A percentile compares a stretch with the other conserved stretches of the same genome.
Conservation (phyloP, 92 coral and sea anemone genomes). For the Porites cylindrica region DNA sequence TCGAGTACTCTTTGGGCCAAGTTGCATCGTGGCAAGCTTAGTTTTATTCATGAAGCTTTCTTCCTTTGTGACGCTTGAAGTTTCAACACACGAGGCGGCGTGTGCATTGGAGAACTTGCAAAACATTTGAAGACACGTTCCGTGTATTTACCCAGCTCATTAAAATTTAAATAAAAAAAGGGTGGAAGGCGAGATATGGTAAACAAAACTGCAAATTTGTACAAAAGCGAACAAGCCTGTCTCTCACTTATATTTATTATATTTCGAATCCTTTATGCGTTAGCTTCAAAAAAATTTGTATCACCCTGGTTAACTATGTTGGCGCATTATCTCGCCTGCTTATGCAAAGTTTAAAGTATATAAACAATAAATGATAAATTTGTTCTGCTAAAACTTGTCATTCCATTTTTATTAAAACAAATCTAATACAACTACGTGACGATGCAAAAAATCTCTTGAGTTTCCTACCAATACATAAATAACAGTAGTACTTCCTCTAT, state of each 20-base stretch:
- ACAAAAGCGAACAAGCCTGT: not conserved
- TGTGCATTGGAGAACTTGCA: constrained; percentile 14
- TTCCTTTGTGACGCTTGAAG: not conserved
- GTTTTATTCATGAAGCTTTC: not conserved
- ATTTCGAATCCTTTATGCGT: not conserved
- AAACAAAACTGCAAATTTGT: constrained; percentile 33
- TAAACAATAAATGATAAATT: constrained; percentile 18
- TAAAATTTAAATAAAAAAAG: constrained; percentile 86
- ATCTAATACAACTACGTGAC: constrained; percentile 61
- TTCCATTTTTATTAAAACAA: constrained; percentile 90
- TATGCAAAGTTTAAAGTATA: constrained; percentile 1
- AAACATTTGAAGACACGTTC: constrained; percentile 56
- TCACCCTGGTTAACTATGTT: not conserved
- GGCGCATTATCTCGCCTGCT: not conserved
- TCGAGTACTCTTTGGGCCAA: constrained; percentile 9
- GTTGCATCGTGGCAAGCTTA: not conserved
- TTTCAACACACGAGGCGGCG: not conserved
- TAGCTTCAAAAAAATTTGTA: not conserved
- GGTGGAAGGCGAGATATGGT: constrained; percentile 53
- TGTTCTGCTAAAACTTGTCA: constrained; percentile 69
- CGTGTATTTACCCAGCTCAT: constrained; percentile 86
- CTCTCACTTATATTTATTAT: not conserved
- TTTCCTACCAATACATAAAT: constrained; percentile 19
- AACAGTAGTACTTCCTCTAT: not conserved
- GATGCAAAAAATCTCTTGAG: constrained; percentile 35